Conservation (phyloP, 2,888 invertebrate species). For the Congeria kusceri region DNA sequence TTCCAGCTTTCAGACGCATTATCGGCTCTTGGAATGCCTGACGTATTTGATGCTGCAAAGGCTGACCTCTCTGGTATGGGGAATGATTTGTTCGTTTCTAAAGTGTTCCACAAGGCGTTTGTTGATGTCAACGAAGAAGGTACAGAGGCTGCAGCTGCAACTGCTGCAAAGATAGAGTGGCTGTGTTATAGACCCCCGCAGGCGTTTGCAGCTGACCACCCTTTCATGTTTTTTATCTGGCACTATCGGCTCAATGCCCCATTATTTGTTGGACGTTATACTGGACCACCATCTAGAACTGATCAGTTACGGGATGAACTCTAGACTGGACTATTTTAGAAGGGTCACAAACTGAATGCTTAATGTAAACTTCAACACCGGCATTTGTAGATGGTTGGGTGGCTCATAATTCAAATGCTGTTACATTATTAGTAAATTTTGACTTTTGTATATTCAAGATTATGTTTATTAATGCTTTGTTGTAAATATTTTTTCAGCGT, state of each 20-base stretch:
- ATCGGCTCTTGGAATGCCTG: constrained; percentile 73
- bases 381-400: too few relatives aligned
- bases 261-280: constrained; percentile 66
- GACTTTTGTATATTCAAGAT: too few relatives aligned
- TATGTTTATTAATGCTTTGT: too few relatives aligned
- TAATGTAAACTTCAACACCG: too few relatives aligned
- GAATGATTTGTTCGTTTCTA: constrained; percentile 71
- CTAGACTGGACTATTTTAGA: too few relatives aligned
- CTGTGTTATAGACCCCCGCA: background rate
- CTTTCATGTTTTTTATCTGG: constrained; percentile 81
- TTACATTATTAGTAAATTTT: too few relatives aligned
- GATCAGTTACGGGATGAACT: constrained; percentile 1
- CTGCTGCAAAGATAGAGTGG: constrained; percentile 39
- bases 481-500: too few relatives aligned
- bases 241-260: constrained; percentile 64
- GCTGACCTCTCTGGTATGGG: constrained; percentile 82
- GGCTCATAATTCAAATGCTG: too few relatives aligned
- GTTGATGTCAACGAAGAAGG: constrained; percentile 83
- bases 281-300: background rate
- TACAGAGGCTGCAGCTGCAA: constrained; percentile 82
- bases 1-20: constrained; percentile 68
- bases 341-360: too few relatives aligned
- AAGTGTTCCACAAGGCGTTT: constrained; percentile 83
- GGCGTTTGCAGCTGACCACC: constrained; percentile 75
- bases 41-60: constrained; percentile 70